phyloP scores from a whole-genome alignment of 2,888 invertebrate species.

The Arrhopalites spinosus region DNA sequence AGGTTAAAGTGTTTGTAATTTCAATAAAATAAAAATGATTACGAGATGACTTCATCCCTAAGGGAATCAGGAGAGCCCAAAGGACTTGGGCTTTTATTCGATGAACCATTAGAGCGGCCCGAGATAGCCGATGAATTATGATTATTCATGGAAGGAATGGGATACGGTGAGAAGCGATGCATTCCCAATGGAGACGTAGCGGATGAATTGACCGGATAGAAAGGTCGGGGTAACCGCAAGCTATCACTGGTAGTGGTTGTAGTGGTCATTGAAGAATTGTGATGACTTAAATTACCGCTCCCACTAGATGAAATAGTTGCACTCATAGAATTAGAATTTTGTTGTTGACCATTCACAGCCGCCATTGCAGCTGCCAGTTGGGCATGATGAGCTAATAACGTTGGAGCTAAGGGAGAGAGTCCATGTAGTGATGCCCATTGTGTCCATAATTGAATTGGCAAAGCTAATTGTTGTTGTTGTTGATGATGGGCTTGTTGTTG shows the following conservation, averaged over 20 bases:
- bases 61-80: constrained; percentile 54
- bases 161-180: constrained; percentile 62
- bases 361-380: constrained; percentile 64
- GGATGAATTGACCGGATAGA: constrained; percentile 55
- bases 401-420: constrained; percentile 63
- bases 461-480: constrained; percentile 52
- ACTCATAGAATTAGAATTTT: constrained; percentile 46
- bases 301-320: constrained; percentile 45
- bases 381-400: constrained; percentile 69
- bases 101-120: constrained; percentile 38
- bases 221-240: constrained; percentile 55
- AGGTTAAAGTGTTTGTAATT: constrained; percentile 38
- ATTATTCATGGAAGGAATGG: constrained; percentile 52
- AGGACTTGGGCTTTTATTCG: constrained; percentile 54
- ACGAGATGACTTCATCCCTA: constrained; percentile 54
- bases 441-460: constrained; percentile 67
- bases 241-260: constrained; percentile 31
- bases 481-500: constrained; percentile 40
- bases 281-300: constrained; percentile 41
- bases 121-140: constrained; percentile 33
- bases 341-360: constrained; percentile 40
- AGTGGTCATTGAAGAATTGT: constrained; percentile 31
- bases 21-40: constrained; percentile 41
- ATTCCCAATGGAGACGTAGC: constrained; percentile 59
- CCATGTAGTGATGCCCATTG: constrained; percentile 69